A percentile compares a stretch with the other conserved stretches of the same genome.
These are phyloP conservation scores for Brachylomia viminalis DNA, from an alignment of 2,888 invertebrate species.

Conservation along the genomic window DNA sequence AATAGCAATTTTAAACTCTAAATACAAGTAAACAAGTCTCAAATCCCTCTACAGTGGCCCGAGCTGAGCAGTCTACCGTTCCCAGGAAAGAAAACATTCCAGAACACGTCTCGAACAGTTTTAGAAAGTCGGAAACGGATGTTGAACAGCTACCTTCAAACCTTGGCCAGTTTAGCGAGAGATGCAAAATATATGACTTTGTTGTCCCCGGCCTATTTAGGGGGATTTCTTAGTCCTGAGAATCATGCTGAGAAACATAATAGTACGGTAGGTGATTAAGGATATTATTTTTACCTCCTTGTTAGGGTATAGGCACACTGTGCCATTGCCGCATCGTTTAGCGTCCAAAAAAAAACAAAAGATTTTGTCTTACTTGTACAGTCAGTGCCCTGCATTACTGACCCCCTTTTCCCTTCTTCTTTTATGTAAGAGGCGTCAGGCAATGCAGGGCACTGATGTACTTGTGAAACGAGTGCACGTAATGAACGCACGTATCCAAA, in stretches of 20 bases:
- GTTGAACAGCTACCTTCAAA: conserved; percentile 95
- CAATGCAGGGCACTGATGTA: background rate
- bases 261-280: conserved; percentile 78
- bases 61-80: conserved; percentile 94
- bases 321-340: background rate
- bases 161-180: conserved; percentile 86
- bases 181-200: conserved; percentile 84
- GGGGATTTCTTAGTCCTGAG: conserved; percentile 87
- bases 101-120: conserved; percentile 96
- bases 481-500: too few relatives aligned
- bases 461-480: background rate
- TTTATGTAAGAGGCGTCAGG: too few relatives aligned
- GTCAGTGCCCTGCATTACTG: too few relatives aligned
- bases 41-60: conserved; percentile 91
- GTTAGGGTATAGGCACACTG: background rate
- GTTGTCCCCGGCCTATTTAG: conserved; percentile 83
- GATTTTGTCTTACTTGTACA: background rate
- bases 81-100: conserved; percentile 98
- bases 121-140: conserved; percentile 95
- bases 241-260: conserved; percentile 85
- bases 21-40: background rate
- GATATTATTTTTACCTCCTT: background rate
- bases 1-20: background rate
- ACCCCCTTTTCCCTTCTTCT: too few relatives aligned
- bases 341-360: background rate